Conservation (phyloP, 1,140 invertebrate genomes). For the Euwallacea fornicatus region DNA sequence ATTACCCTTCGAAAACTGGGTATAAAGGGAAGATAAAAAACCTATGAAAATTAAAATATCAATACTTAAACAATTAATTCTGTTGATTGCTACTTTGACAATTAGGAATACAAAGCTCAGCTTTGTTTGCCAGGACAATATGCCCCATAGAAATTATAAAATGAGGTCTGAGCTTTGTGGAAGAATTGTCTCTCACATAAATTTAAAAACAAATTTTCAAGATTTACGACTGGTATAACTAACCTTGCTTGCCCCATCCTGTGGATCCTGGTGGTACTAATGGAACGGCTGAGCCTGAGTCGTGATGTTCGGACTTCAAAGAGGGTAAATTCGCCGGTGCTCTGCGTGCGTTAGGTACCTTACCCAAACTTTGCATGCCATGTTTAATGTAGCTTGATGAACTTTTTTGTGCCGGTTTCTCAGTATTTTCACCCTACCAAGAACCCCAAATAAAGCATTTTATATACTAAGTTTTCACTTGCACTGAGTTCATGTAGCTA, state of each 20-base stretch:
- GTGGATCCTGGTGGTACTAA: slow-evolving; percentile 52
- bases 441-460: no score
- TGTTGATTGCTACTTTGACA: no score
- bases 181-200: not conserved
- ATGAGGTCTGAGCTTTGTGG: no score
- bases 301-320: slow-evolving; percentile 84
- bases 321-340: slow-evolving; percentile 96
- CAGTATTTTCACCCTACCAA: slow-evolving; percentile 79
- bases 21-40: not conserved
- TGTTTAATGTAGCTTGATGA: slow-evolving; percentile 85
- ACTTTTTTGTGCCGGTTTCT: slow-evolving; percentile 84
- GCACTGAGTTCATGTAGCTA: no score
- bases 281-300: slow-evolving; percentile 52
- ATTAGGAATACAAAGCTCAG: no score
- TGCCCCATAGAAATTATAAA: not conserved
- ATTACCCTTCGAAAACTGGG: not conserved
- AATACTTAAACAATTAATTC: no score
- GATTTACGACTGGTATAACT: not conserved
- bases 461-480: no score
- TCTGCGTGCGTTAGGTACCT: slow-evolving; percentile 91
- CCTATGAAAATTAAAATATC: no score
- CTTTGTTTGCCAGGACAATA: not conserved
- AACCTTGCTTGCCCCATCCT: slow-evolving; percentile 54
- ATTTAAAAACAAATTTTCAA: not conserved
- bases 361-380: slow-evolving; percentile 98